Conservation (phyloP, 2,797 vertebrate species). For the Anisognathus igniventris region DNA sequence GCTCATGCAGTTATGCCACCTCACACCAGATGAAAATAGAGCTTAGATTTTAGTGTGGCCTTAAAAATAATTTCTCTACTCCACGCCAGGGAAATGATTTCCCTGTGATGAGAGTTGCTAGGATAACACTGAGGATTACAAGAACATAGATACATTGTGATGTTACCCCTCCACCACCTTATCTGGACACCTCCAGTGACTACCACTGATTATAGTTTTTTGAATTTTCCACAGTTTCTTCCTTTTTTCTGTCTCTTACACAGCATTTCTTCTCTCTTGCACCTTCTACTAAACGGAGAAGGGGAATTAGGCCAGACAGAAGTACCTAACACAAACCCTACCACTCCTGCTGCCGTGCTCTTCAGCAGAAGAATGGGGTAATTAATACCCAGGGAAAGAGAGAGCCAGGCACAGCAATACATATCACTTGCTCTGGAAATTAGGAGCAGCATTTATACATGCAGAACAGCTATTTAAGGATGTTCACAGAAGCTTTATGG, state of each 20-base stretch:
- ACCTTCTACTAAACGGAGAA: neutral
- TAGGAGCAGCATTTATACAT: neutral
- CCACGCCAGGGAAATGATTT: neutral
- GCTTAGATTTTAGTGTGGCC: neutral
- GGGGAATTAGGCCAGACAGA: neutral
- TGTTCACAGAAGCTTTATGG: constrained; percentile 7
- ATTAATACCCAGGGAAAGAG: neutral
- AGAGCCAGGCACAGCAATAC: neutral
- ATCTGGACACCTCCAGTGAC: neutral
- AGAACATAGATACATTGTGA: neutral
- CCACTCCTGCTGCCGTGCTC: neutral
- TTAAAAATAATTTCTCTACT: neutral
- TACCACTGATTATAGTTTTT: neutral
- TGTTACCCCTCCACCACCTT: neutral
- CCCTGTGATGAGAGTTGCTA: neutral
- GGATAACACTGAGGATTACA: neutral
- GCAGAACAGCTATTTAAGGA: constrained; percentile 33
- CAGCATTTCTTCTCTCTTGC: neutral
- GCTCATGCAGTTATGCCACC: neutral
- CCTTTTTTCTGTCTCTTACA: neutral
- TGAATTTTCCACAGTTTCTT: neutral
- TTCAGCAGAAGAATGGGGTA: neutral
- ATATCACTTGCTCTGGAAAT: neutral
- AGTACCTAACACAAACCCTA: neutral
- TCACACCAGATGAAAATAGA: neutral